Conservation (phyloP, 2,113 vertebrate species). For the Halcyon malimbica region DNA sequence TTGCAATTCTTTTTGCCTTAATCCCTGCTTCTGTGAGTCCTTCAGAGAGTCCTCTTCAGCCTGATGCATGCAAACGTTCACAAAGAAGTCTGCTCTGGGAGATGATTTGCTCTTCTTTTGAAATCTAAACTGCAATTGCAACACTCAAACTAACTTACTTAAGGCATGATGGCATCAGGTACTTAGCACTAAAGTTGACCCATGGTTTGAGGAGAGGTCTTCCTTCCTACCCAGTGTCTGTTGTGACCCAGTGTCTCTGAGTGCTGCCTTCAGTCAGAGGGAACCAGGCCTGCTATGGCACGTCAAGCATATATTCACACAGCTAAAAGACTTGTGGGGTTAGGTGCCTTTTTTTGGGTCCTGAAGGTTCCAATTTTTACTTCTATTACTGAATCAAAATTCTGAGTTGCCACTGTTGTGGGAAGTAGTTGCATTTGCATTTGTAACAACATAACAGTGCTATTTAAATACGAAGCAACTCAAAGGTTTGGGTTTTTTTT, state of each 20-base stretch:
- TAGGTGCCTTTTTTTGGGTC: background rate
- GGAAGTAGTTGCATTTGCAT: background rate
- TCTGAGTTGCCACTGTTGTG: background rate
- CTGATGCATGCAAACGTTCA: background rate
- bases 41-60: background rate
- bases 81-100: background rate
- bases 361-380: background rate
- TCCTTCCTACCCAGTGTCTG: background rate
- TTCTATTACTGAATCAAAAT: background rate
- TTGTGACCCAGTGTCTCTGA: too few relatives aligned
- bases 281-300: background rate
- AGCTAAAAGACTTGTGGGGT: background rate
- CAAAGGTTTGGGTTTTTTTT: background rate
- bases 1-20: background rate
- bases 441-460: background rate
- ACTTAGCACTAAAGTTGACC: background rate
- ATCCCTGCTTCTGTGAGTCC: background rate
- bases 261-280: background rate
- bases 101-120: background rate
- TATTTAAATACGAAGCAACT: background rate
- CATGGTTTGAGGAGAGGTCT: background rate
- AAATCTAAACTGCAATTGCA: background rate
- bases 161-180: background rate
- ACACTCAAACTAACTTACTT: background rate
- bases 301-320: fast-evolving